Evolutionary conservation across 2,888 invertebrate species (phyloP), one percentile per base, ranked within the genome.

Genomic region (Drosophila hamatofila): DNA sequence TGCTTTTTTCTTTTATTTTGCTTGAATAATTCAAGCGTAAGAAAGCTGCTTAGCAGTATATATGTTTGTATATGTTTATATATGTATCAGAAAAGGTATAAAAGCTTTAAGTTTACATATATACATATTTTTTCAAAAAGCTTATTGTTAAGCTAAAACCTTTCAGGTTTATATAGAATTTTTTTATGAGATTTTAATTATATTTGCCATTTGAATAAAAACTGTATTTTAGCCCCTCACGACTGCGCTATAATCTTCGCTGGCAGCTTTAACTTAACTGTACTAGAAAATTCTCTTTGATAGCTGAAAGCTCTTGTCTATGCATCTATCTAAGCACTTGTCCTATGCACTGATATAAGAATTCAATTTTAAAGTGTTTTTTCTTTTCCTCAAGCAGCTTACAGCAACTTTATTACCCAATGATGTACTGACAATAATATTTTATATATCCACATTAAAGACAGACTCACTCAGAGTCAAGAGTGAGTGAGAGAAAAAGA

Each of bases 371-470:
- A 21, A 27, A 30, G 21, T 37, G 30, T 11, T 44, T 18, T 11
- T 44, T 16, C 21, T 35, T 35, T 52, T 52, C 5, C 35, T 52
- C 23, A 52, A 37, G 14, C 44, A 35, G 44, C 35, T 39, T 18
- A 44, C 39, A 41, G 5, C 39, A 41, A 3, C 30, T 33, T 48
- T 46, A 39, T 41, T n/a, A 55, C 25, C 21, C 33, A 27, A 41
- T 48, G 48, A 67, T 66, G 35, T 41, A 67, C 27, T 41, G 66
- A 11, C 55, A 48, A 41, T 27, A n/a, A 66, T 55, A 8, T 67
- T 25, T 41, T 49, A 23, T 42, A 65, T 49, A 52, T 9, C 18
- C 44, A 35, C 42, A 56, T 72, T 51, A 74, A 58, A 65, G 48
- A 39, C 54, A 25, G 23, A 46, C 16, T 30, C 27, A 12, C 35